Base-by-base conservation (phyloP, 2,888 invertebrate species). In the Sialis fuliginosa region DNA sequence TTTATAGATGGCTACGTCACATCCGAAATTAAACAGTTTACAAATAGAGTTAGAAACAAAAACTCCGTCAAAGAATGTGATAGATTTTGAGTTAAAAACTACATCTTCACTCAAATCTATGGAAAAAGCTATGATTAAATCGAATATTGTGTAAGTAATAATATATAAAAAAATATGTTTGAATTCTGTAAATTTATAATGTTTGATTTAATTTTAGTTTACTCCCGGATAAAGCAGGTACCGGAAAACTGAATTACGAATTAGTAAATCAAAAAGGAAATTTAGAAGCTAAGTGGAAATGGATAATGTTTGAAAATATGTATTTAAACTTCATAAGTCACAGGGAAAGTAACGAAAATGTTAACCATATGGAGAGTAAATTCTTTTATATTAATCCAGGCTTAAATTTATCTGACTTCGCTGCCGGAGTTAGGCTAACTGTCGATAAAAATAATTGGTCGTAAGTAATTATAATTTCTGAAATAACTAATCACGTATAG, bases 381-480 rank as follows among this genome's bases (percentile, higher is more conserved):
- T 57, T 67, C 1, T 74, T 68, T 55, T 75, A 72, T 42, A 52
- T 64, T 31, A 79, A 79, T 58, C 74, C 74, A 0, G 63, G 66
- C 12, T 65, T 66, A 50, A 62, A 59, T 8, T 74, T 70, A 50
- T 62, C 67, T 13, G 62, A 67, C 45, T 43, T 79, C 4, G 60
- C 67, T 35, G 51, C 68, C 1, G 76, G 77, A 0, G 71, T 72
- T 6, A 69, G 73, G 48, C 57, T 77, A 4, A 67, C 71, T 52
- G 63, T 78, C 6, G 72, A 79, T 54, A 66, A 61, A 6, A 59
- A 64, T 44, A 52, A 64, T 13, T 79, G 78, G 78, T 68, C 66
- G 60, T 65, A 60, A 53, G 63, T 58, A 48, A 8, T 10, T 45
- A 39, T 30, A 39, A 9, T 45, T 33, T 13, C 43, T 34, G 35